Evolutionary conservation across 1,140 invertebrate genomes (phyloP), one percentile per base, ranked within the genome.

Genomic region (Cyphomyrmex costatus): DNA sequence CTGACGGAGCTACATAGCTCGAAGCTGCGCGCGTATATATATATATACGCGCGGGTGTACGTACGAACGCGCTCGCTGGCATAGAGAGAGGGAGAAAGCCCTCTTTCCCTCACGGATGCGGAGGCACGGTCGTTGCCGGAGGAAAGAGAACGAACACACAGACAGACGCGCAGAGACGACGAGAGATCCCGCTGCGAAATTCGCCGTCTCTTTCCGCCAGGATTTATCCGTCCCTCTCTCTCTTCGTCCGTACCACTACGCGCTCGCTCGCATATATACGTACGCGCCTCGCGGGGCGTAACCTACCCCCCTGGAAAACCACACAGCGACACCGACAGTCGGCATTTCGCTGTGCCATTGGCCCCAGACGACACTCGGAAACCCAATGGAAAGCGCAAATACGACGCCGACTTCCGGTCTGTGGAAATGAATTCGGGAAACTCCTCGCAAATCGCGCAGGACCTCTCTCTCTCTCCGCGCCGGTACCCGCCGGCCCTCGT

Each of bases 321-420:
- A 90, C 88, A 90, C 89, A 91, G 90, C 91, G 88, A 79, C 91
- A 86, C 89, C 91, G 90, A 93, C 93, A 94, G 92, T 94, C 93
- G 92, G 92, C 94, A 95, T 95, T 74, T 91, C 88, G 92, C 87
- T 88, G 93, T 94, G 92, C 93, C 93, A 95, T 95, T 95, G 94
- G 94, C 92, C 92, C 90, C 85, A 83, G 83, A 91, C 92, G 93
- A 94, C 93, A 94, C 91, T 93, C 94, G 93, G 90, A 94, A 94
- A 94, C 92, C 89, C 94, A 94, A 95, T 94, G 92, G 92, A 94
- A 93, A 92, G 92, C 93, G 92, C 94, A 95, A 95, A 95, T 95
- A 95, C 93, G 91, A 88, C 84, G n/a, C 89, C 87, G 92, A 95
- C 92, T 94, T 93, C 88, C 87, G 89, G 85, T 89, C 88, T 85